Evolutionary conservation across 2,888 invertebrate species (phyloP), one percentile per base, ranked within the genome.

Genomic region (Calliscelio sp.): DNA sequence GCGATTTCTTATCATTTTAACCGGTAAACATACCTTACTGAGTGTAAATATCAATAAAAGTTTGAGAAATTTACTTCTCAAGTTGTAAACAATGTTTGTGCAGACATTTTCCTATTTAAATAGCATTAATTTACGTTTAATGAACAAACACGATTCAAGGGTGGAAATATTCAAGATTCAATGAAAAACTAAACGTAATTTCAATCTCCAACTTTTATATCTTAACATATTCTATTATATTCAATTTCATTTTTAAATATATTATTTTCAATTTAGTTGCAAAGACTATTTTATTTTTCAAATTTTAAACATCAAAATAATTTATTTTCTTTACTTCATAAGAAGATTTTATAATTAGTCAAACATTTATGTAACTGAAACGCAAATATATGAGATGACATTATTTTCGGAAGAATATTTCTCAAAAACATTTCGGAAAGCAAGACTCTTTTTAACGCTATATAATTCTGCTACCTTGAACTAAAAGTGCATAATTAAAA

Each of bases 401-500:
- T 38, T 11, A 22, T 61, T 61, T 63, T 63, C 22, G 44, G 6
- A 6, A 44, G 11, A 46, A 14, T 16, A 49, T 24, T 49, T 49
- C 11, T 41, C 14, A 24, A 14, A 46, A 63, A 38, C 41, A 41
- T 51, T 61, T 74, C 25, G 38, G 24, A 41, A 73, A 73, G 59
- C 49, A 16, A 49, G 25, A 25, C 24, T 38, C 28, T 46, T 74
- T 74, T 51, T 61, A 51, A 46, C n/a, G 41, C 25, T 18, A 28
- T 32, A 61, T 16, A n/a, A n/a, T 35, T 55, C 11, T 57, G 41
- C 22, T 65, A 35, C 22, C 41, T 44, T 22, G 16, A 65, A 46
- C 24, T 46, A 46, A 75, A 65, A 65, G 55, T 75, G 75, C 44
- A 55, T 75, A 66, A 66, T 65, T 44, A 66, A 77, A 57, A 16